phyloP scores from a whole-genome alignment of 1,140 invertebrate species.

The Leptopilina boulardi region DNA sequence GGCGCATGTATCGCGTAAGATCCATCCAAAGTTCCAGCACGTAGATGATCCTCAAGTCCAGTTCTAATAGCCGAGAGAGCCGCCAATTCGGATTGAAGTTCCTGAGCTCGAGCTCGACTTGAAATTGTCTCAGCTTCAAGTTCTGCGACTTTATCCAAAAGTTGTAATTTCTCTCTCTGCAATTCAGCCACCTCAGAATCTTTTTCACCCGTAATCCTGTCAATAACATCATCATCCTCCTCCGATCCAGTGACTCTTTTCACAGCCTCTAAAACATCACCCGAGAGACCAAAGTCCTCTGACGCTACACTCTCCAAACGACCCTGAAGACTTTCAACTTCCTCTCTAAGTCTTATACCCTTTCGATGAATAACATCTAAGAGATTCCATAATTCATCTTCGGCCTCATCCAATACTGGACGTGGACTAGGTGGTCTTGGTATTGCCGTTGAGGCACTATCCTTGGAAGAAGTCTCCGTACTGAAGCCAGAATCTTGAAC shows the following conservation, averaged over 20 bases:
- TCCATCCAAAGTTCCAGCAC: conserved; percentile 70
- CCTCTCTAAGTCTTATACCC: conserved; percentile 84
- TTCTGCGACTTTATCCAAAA: conserved; percentile 82
- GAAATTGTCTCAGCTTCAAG: conserved; percentile 84
- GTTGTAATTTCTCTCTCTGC: conserved; percentile 82
- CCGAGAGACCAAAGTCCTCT: conserved; percentile 69
- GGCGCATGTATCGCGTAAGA: conserved; percentile 52
- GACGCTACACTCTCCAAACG: conserved; percentile 69
- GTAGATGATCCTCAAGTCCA: conserved; percentile 81
- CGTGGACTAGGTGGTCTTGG: conserved; percentile 74
- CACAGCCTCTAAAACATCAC: conserved; percentile 71
- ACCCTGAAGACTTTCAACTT: conserved; percentile 80
- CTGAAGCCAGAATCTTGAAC: conserved; percentile 91
- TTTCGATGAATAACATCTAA: conserved; percentile 90
- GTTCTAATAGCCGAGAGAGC: conserved; percentile 78
- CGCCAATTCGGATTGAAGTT: conserved; percentile 80
- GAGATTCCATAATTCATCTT: conserved; percentile 90
- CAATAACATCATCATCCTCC: conserved; percentile 15
- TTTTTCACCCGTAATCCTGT: conserved; percentile 20
- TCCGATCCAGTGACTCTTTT: conserved; percentile 64
- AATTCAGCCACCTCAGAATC: conserved; percentile 64
- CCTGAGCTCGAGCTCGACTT: conserved; percentile 79
- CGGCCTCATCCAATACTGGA: conserved; percentile 74
- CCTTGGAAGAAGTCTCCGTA: conserved; percentile 87
- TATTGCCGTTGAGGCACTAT: conserved; percentile 78